A percentile compares a stretch with the other conserved stretches of the same genome.
phyloP scores from a whole-genome alignment of 2,797 vertebrate genomes.

The Rhyacichthys aspro region DNA sequence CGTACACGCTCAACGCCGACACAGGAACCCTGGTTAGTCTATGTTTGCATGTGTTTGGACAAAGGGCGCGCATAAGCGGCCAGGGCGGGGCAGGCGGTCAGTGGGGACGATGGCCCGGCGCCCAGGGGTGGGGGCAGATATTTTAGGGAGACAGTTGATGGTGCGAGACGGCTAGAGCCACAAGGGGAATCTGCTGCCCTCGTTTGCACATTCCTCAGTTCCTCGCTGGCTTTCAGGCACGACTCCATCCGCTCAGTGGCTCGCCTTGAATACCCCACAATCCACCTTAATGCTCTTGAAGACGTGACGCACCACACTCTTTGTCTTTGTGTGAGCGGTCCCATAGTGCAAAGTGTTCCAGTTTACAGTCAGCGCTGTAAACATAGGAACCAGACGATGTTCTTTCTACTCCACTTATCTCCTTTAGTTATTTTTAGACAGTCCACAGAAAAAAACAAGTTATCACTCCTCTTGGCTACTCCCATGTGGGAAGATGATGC shows the following conservation, averaged over 20 bases:
- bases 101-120: conserved; percentile 60
- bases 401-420: conserved; percentile 25
- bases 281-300: conserved; percentile 53
- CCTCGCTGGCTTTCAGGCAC: conserved; percentile 46
- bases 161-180: conserved; percentile 73
- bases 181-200: conserved; percentile 80
- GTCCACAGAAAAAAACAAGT: conserved; percentile 19
- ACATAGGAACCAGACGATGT: conserved; percentile 6
- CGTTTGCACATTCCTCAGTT: conserved; percentile 80
- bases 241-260: conserved; percentile 33
- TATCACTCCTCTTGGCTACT: conserved; percentile 15
- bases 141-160: conserved; percentile 85
- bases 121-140: conserved; percentile 76
- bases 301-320: conserved; percentile 24
- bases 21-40: conserved; percentile 92
- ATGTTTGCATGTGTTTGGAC: conserved; percentile 47
- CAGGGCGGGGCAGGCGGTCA: conserved; percentile 67
- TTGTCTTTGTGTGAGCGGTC: conserved; percentile 18
- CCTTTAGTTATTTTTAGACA: conserved; percentile 32
- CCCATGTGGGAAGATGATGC: conserved; percentile 17
- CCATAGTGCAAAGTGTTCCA: background rate
- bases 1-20: conserved; percentile 84
- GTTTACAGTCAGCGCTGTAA: background rate
- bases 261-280: conserved; percentile 22
- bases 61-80: conserved; percentile 53